These are phyloP conservation scores for Boulengeromyrus knoepffleri DNA, from an alignment of 2,113 vertebrate genomes.

Conservation along the genomic window DNA sequence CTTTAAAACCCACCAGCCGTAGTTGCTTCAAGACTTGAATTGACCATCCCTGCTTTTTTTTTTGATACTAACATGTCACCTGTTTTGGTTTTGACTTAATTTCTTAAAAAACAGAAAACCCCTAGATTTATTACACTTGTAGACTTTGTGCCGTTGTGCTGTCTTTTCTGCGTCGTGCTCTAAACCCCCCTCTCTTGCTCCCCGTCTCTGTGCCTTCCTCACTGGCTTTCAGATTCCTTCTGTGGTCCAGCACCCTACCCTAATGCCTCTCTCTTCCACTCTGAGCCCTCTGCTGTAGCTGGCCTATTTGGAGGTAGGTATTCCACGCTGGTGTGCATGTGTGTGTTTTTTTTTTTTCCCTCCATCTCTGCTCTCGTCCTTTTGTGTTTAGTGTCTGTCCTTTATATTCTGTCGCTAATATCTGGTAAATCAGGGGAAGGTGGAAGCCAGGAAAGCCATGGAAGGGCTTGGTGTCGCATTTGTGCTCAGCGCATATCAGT, in stretches of 20 bases:
- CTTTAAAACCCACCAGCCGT: not conserved
- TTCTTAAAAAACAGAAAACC: slow-evolving; percentile 34
- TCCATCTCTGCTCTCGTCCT: not conserved
- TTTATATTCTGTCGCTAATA: not conserved
- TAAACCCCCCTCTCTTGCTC: slow-evolving; percentile 32
- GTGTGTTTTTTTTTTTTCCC: not conserved
- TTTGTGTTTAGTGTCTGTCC: not conserved
- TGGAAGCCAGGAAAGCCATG: not conserved
- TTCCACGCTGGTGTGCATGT: not conserved
- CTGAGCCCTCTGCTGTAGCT: slow-evolving; percentile 72
- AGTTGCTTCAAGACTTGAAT: not conserved
- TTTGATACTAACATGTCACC: slow-evolving; percentile 2
- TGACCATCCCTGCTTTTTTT: not conserved
- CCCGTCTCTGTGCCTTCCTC: slow-evolving; percentile 39
- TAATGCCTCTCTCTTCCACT: slow-evolving; percentile 68
- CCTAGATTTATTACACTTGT: slow-evolving; percentile 26
- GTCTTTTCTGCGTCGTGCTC: slow-evolving; percentile 17
- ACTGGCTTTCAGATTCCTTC: slow-evolving; percentile 74
- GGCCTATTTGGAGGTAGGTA: slow-evolving; percentile 80
- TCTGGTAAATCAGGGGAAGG: too few species aligned
- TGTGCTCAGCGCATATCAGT: not conserved
- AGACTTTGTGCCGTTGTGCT: not conserved
- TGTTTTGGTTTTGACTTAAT: slow-evolving; percentile 17
- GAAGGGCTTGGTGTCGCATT: not conserved
- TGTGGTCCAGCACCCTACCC: slow-evolving; percentile 71